Evolutionary conservation across 2,888 invertebrate genomes (phyloP).

Genomic region (Drosophila meridiana): DNA sequence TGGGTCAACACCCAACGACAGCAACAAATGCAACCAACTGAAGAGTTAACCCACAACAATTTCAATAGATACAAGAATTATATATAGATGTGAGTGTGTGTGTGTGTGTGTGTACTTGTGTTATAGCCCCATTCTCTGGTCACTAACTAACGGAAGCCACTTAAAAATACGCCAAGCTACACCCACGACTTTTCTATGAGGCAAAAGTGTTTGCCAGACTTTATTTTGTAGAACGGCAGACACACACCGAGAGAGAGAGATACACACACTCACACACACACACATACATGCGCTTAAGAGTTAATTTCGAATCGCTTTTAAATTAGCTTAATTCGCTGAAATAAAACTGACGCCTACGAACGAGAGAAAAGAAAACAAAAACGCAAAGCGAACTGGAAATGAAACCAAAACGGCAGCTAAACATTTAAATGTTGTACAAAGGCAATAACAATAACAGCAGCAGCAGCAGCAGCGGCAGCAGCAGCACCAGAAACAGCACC

Average conservation of each 20-base stretch:
- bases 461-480: constrained; percentile 31
- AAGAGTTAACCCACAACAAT: constrained; percentile 64
- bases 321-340: constrained; percentile 83
- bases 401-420: constrained; percentile 78
- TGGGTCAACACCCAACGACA: constrained; percentile 67
- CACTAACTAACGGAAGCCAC: constrained; percentile 73
- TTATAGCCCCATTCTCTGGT: constrained; percentile 35
- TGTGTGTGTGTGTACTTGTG: constrained; percentile 7
- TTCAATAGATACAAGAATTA: constrained; percentile 64
- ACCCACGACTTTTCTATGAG: constrained; percentile 46
- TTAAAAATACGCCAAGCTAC: constrained; percentile 63
- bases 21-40: constrained; percentile 31
- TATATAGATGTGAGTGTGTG: background rate
- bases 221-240: constrained; percentile 16
- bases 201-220: constrained; percentile 40
- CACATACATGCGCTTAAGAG: constrained; percentile 64
- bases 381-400: constrained; percentile 49
- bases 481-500: constrained; percentile 21
- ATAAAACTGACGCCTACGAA: constrained; percentile 80
- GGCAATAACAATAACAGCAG: constrained; percentile 73
- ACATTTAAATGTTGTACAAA: constrained; percentile 81
- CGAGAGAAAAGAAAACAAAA: constrained; percentile 38
- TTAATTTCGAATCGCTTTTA: constrained; percentile 84
- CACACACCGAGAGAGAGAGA: background rate
- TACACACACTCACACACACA: constrained; percentile 18